Base-by-base conservation (phyloP, 2,888 invertebrate genomes). In the Argyresthia goedartella region DNA sequence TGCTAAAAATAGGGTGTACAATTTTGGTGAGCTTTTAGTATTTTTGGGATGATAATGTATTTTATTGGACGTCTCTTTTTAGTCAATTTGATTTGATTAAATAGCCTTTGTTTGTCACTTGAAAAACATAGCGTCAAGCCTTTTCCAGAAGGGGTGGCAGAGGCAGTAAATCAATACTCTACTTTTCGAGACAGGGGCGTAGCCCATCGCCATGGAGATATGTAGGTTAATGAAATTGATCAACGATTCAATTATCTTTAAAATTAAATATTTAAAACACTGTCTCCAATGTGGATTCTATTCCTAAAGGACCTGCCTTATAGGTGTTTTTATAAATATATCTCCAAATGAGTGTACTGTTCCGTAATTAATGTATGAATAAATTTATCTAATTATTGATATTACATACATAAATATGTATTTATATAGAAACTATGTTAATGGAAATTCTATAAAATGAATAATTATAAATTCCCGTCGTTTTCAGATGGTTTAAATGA, bases 231-330 rank as follows among this genome's bases (percentile, higher is more conserved):
- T 39, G 8, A 39, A 39, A 39, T 39, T n/a, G 4, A 39, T 6
- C 3, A 39, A 39, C 3, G n/a, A 39, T 39, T 39, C 8, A n/a
- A 39, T 39, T 8, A 9, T 9, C n/a, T 1, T 39, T 39, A 6
- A 11, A 39, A 39, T n/a, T 39, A n/a, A 11, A 11, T 39, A 39
- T n/a, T 11, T 11, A 39, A 36, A 9, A 3, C 49, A 47, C 25
- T 54, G 48, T 58, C 60, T 58, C 62, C 69, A 69, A 67, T 69
- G 77, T 73, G 70, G 72, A 68, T 69, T 58, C 58, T 58, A 69
- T 76, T 73, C 75, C 78, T 76, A 69, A 67, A 75, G 72, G 71
- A 77, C 80, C 81, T 85, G 84, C 84, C 84, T 85, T 85, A 84
- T 82, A 77, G 77, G 69, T 85, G 81, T 84, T 76, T 80, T 77